These are phyloP conservation scores for Linepithema humile DNA, from an alignment of 1,140 invertebrate species.

Conservation along the genomic window DNA sequence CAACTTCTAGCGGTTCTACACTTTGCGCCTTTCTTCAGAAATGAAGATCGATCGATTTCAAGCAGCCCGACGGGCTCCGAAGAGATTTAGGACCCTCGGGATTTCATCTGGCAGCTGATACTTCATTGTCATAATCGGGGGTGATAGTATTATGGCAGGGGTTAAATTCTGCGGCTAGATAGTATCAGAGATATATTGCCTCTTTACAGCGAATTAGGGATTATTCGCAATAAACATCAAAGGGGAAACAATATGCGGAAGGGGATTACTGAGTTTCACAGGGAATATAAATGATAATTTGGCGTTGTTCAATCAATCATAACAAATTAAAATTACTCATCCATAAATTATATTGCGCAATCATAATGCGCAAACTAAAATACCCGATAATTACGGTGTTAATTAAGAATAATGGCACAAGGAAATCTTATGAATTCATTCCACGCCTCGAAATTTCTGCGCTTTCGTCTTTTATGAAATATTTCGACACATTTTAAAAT, in stretches of 20 bases:
- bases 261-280: background rate
- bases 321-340: too few relatives aligned
- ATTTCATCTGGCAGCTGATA: constrained; percentile 9
- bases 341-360: too few relatives aligned
- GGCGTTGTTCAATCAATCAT: too few relatives aligned
- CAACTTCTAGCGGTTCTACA: constrained; percentile 23
- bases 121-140: constrained; percentile 34
- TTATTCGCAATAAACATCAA: background rate
- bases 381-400: too few relatives aligned
- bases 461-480: too few relatives aligned
- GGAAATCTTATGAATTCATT: too few relatives aligned
- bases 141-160: background rate
- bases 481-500: too few relatives aligned
- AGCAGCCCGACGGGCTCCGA: background rate
- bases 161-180: background rate
- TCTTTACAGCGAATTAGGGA: background rate
- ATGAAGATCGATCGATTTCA: constrained; percentile 54
- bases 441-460: too few relatives aligned
- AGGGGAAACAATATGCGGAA: background rate
- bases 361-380: too few relatives aligned
- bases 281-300: background rate
- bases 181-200: background rate
- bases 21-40: constrained; percentile 36
- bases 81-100: background rate
- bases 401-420: too few relatives aligned